Evolutionary conservation across 1,140 invertebrate species (phyloP).

Genomic region (Orius insidiosus): DNA sequence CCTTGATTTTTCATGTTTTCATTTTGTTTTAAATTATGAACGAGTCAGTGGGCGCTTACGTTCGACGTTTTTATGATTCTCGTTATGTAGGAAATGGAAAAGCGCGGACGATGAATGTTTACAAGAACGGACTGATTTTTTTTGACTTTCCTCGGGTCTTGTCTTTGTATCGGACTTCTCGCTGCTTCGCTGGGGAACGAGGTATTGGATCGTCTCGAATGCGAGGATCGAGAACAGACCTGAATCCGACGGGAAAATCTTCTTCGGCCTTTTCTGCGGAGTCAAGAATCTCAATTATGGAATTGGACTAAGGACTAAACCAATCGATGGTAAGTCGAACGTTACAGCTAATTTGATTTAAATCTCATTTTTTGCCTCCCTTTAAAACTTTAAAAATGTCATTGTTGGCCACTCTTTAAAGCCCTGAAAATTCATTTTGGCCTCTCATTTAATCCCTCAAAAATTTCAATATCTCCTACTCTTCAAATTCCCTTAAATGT

Average conservation of each 20-base stretch:
- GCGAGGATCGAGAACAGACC: conserved; percentile 41
- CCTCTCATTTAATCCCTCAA: too few relatives aligned
- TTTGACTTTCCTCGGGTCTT: conserved; percentile 71
- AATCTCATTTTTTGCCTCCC: too few relatives aligned
- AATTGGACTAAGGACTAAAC: conserved; percentile 57
- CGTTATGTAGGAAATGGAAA: conserved; percentile 12
- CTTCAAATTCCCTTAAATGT: too few relatives aligned
- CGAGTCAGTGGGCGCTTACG: neutral
- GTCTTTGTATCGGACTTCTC: conserved; percentile 62
- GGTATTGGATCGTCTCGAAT: conserved; percentile 68
- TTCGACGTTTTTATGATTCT: conserved; percentile 5
- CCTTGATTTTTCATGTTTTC: too few relatives aligned
- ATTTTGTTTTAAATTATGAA: too few relatives aligned
- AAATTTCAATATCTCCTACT: too few relatives aligned
- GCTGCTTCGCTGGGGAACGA: conserved; percentile 69
- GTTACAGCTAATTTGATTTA: too few relatives aligned
- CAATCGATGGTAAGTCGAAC: conserved; percentile 43
- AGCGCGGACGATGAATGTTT: conserved; percentile 28
- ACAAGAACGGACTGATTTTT: conserved; percentile 67
- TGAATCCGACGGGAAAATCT: conserved; percentile 56
- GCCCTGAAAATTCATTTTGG: too few relatives aligned
- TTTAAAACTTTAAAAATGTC: too few relatives aligned
- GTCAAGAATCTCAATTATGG: conserved; percentile 65
- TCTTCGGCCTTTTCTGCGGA: conserved; percentile 71
- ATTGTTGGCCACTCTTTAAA: too few relatives aligned